Evolutionary conservation across 2,888 invertebrate genomes (phyloP), one percentile per base, ranked within the genome.

Genomic region (Tholera decimalis): DNA sequence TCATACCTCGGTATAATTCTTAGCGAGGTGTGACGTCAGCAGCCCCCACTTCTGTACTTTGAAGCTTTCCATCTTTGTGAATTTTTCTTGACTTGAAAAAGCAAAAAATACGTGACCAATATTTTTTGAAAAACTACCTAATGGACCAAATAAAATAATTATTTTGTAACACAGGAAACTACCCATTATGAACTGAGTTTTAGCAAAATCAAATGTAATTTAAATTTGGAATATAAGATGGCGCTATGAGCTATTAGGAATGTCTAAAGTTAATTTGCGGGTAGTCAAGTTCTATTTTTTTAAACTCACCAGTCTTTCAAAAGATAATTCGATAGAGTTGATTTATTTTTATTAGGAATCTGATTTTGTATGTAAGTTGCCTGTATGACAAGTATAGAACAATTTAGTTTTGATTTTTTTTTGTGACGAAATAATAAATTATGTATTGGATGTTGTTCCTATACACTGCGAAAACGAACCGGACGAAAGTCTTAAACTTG

Each of bases 311-410:
- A 73, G 63, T 76, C 59, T 80, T 78, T 68, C 65, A 59, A 70
- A 70, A 59, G 13, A 54, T 43, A 13, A 60, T 47, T 49, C 11
- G 43, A 24, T 37, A 18, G 65, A 47, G 15, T 64, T 65, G 59
- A 56, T 63, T 70, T 57, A 57, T 68, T 77, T 72, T 61, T 60
- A 72, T 68, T 47, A 62, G 66, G 62, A 69, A 79, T 79, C 72
- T 77, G 72, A 73, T 80, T 73, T 76, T 78, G 62, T 79, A 79
- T 77, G 64, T 79, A 69, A 74, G 51, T 79, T 77, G 77, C 75
- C 56, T 72, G 72, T 79, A 79, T 78, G 79, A 80, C 73, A 78
- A 76, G 46, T 71, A 53, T 80, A 78, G 80, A 80, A 80, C 80
- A 79, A 79, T 78, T 78, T 68, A 73, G 41, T 80, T 77, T 54